phyloP scores from a whole-genome alignment of 2,797 vertebrate species.

The Sparus aurata region DNA sequence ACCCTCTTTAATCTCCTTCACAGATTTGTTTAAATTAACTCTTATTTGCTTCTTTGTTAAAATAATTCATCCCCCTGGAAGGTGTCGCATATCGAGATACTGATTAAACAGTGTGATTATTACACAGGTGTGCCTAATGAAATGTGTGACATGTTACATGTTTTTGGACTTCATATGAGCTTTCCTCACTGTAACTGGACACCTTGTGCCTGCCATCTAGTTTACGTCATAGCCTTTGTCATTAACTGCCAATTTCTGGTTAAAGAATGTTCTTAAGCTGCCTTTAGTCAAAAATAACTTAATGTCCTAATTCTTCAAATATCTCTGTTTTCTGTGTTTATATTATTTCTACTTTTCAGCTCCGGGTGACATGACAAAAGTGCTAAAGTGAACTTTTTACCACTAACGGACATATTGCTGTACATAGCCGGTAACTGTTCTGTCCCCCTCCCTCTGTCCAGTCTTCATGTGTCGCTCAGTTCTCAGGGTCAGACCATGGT shows the following conservation, averaged over 20 bases:
- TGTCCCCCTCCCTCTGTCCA: constrained; percentile 43
- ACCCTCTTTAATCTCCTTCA: background rate
- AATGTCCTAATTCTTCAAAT: background rate
- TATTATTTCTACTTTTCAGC: background rate
- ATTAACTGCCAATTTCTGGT: background rate
- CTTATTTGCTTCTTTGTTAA: too few relatives aligned
- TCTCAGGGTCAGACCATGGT: constrained; percentile 85
- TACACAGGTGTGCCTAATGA: background rate
- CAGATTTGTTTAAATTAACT: background rate
- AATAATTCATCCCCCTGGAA: background rate
- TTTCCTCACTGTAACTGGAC: background rate
- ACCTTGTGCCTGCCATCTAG: background rate
- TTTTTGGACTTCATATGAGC: background rate
- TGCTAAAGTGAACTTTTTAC: background rate
- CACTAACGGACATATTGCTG: background rate
- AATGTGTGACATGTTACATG: background rate
- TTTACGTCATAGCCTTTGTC: background rate
- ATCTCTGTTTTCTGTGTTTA: background rate
- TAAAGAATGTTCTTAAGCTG: background rate
- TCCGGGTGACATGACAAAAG: background rate
- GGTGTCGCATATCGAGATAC: background rate
- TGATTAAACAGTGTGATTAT: background rate
- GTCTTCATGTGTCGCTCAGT: constrained; percentile 81
- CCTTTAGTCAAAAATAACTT: background rate
- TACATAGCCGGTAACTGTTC: background rate